Percentiles rank a stretch among this genome's conserved stretches.
Conservation (phyloP, 1,140 invertebrate species). For the Eupeodes corollae region DNA sequence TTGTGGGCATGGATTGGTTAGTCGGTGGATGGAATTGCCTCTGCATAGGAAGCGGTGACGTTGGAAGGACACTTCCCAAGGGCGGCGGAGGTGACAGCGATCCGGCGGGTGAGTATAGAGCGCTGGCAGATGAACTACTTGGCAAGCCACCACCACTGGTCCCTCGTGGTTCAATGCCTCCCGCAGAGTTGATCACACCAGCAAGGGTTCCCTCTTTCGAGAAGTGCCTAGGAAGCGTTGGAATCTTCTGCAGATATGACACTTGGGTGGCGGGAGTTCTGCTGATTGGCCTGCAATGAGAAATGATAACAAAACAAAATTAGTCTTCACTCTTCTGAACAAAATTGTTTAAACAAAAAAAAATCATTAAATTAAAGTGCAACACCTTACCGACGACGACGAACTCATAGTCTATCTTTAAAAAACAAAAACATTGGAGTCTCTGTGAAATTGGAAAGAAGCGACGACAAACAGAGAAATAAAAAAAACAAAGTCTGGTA, state of each 20-base stretch:
- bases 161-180: neutral
- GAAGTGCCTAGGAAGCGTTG: slow-evolving; percentile 32
- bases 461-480: too few relatives aligned
- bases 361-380: too few relatives aligned
- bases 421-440: too few relatives aligned
- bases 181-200: slow-evolving; percentile 4
- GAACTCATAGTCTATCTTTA: too few relatives aligned
- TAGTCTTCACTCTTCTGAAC: too few relatives aligned
- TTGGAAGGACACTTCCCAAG: slow-evolving; percentile 14
- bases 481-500: too few relatives aligned
- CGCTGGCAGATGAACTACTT: slow-evolving; percentile 32
- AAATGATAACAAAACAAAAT: slow-evolving; percentile 13
- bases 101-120: slow-evolving; percentile 21
- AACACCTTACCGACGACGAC: too few relatives aligned
- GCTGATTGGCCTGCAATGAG: slow-evolving; percentile 46
- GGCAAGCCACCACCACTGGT: slow-evolving; percentile 15
- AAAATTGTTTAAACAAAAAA: too few relatives aligned
- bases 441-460: too few relatives aligned
- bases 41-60: slow-evolving; percentile 36
- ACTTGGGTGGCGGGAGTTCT: slow-evolving; percentile 33
- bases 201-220: slow-evolving; percentile 11
- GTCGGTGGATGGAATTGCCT: slow-evolving; percentile 11
- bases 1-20: neutral
- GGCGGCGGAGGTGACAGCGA: slow-evolving; percentile 7
- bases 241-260: slow-evolving; percentile 35